phyloP scores from a whole-genome alignment of 2,888 invertebrate species.

The Eristalinus aeneus region DNA sequence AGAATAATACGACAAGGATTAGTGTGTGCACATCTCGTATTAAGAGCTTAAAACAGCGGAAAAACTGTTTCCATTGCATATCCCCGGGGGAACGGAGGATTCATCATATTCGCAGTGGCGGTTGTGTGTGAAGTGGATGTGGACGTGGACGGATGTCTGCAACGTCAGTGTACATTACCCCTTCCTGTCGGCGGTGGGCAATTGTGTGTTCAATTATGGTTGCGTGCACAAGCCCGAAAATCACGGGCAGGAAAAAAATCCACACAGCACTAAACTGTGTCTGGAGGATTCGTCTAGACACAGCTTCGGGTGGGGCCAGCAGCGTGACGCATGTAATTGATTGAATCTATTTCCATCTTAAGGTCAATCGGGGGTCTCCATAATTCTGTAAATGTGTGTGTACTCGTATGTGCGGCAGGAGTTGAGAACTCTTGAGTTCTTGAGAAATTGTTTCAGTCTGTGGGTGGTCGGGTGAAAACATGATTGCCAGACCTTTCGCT shows the following conservation, averaged over 20 bases:
- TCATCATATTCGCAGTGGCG: not conserved
- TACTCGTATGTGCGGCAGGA: not conserved
- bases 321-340: not conserved
- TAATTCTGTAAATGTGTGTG: not conserved
- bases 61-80: conserved; percentile 48
- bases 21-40: conserved; percentile 28
- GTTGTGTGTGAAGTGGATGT: not conserved
- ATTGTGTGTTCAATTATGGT: not conserved
- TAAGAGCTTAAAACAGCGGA: conserved; percentile 47
- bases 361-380: conserved; percentile 1
- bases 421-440: not conserved
- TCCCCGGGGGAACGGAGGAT: conserved; percentile 5
- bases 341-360: not conserved
- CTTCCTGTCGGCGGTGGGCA: not conserved
- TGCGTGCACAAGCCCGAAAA: not conserved
- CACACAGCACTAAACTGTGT: not conserved
- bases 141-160: not conserved
- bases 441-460: not conserved
- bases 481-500: not conserved
- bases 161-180: not conserved
- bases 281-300: conserved; percentile 1
- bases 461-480: not conserved
- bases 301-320: not conserved
- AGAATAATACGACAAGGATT: conserved; percentile 46
- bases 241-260: not conserved